These are phyloP conservation scores for Samia ricini DNA, from an alignment of 1,140 invertebrate genomes.

Conservation along the genomic window DNA sequence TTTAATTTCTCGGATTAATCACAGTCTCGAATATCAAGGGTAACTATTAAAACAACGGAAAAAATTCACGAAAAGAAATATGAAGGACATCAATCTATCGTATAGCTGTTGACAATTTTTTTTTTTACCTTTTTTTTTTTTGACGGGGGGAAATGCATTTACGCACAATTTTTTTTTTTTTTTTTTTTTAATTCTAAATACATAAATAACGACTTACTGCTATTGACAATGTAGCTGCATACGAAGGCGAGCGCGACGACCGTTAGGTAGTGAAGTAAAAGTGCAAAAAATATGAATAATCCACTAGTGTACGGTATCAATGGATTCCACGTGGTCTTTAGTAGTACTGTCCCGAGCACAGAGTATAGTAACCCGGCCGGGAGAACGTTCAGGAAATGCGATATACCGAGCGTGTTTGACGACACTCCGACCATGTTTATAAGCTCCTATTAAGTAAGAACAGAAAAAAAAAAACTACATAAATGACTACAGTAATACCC, in stretches of 20 bases:
- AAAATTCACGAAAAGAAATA: too few species aligned
- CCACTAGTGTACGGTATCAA: slow-evolving; percentile 28
- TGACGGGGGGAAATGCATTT: too few species aligned
- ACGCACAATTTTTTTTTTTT: too few species aligned
- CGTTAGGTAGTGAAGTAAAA: slow-evolving; percentile 45
- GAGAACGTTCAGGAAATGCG: slow-evolving; percentile 48
- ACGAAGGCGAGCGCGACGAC: slow-evolving; percentile 38
- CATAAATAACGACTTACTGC: slow-evolving; percentile 35
- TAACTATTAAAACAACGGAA: too few species aligned
- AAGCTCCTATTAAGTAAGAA: slow-evolving; percentile 38
- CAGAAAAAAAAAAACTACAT: too few species aligned
- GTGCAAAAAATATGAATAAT: slow-evolving; percentile 33
- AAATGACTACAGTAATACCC: too few species aligned
- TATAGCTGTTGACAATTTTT: too few species aligned
- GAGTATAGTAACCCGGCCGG: slow-evolving; percentile 40
- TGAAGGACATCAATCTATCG: too few species aligned
- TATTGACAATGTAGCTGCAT: slow-evolving; percentile 41
- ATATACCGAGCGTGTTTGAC: slow-evolving; percentile 25
- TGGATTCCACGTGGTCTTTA: slow-evolving; percentile 27
- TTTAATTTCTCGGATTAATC: too few species aligned
- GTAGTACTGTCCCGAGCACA: slow-evolving; percentile 25
- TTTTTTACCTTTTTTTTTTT: too few species aligned
- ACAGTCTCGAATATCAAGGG: too few species aligned
- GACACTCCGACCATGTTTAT: slow-evolving; percentile 61
- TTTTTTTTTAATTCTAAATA: too few species aligned